Base-by-base conservation (phyloP, 2,113 vertebrate genomes). In the Anas platyrhynchos region DNA sequence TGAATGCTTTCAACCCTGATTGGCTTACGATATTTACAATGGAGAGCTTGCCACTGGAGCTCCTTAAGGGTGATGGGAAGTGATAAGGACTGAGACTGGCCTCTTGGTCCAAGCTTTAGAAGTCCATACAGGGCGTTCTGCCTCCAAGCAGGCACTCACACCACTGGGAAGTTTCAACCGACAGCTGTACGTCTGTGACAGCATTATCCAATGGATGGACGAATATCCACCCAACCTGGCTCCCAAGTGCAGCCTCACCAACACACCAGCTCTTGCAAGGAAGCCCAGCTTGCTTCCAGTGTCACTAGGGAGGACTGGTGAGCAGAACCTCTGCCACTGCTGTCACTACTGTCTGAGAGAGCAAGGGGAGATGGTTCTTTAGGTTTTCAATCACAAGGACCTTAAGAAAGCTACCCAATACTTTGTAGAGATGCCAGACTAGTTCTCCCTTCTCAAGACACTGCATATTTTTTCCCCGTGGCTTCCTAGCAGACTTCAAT, bases 291-390 rank as follows among this genome's bases (percentile, higher is more conserved):
- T 44, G 34, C 34, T 56, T 50, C 41, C 48, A 36, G 48, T 4
- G 13, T 36, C 41, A 15, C 31, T 21, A 36, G 12, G 1, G 8
- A 62, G 61, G 31, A 4, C 1, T 61, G n/a, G 7, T 0, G 8
- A 67, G 41, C 62, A 50, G 67, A 62, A 61, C 17, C 61, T 55
- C 34, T 41, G 54, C 32, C 54, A 56, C n/a, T 27, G 54, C 26
- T 34, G 54, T 43, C 46, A 56, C 34, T 27, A 46, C 26, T 34
- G 46, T 18, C 54, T 68, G 54, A 62, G 48, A 79, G 31, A 80
- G n/a, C 54, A 56, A 36, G 10, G 31, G 26, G 62, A 80, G 55
- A 61, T 4, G 18, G 34, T 23, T 80, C 41, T 63, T 68, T 9
- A 84, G 55, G 55, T 62, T 88, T 73, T 62, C 48, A 68, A 2